A percentile compares a stretch with the other conserved stretches of the same genome.
phyloP scores from a whole-genome alignment of 2,113 vertebrate genomes.

The Parotia lawesii region DNA sequence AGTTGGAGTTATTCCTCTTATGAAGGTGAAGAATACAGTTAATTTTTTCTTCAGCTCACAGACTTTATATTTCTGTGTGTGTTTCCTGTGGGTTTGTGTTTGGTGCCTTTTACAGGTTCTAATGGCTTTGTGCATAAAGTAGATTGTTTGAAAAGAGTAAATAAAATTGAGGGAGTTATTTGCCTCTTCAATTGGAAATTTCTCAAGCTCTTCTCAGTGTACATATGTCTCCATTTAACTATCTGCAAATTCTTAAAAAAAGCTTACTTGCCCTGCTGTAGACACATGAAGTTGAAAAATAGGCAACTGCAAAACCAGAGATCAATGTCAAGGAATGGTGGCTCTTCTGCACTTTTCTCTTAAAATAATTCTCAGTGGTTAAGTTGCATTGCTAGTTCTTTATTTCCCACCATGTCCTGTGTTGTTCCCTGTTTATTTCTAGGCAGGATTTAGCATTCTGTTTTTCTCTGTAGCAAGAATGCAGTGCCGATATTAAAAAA shows the following conservation, averaged over 20 bases:
- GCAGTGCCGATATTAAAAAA: neutral
- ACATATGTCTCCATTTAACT: neutral
- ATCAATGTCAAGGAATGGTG: constrained; percentile 11
- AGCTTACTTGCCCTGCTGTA: neutral
- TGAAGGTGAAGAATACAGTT: neutral
- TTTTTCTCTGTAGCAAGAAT: constrained; percentile 35
- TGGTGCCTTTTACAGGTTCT: neutral
- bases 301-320: neutral
- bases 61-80: neutral
- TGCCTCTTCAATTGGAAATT: neutral
- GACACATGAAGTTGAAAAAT: constrained; percentile 19
- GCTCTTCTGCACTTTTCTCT: constrained; percentile 16
- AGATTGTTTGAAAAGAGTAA: neutral
- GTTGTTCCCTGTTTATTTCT: neutral
- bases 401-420: constrained; percentile 10
- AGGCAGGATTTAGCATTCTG: neutral
- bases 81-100: neutral
- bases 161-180: neutral
- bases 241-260: neutral
- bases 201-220: neutral
- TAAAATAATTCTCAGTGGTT: constrained; percentile 31
- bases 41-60: neutral
- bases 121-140: neutral
- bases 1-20: neutral
- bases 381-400: constrained; percentile 13